Base-by-base conservation (phyloP, 2,888 invertebrate species). In the Hoplodrina blanda region DNA sequence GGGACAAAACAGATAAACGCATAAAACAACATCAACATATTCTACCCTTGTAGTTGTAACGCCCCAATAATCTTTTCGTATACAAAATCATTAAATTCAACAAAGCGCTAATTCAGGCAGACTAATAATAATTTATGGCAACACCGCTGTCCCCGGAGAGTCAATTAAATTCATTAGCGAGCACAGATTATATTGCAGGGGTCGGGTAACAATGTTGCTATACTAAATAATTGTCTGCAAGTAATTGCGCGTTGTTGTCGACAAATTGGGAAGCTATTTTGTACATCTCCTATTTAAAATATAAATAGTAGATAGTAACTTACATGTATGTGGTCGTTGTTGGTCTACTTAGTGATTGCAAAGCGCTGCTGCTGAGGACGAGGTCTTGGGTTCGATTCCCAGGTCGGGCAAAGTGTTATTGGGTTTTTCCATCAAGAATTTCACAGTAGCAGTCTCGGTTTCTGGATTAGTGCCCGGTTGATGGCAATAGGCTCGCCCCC, bases 161-260 rank as follows among this genome's bases (percentile, higher is more conserved):
- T 80, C 86, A 87, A 88, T 88, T 88, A 87, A 83, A 81, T 87
- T 87, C 80, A 87, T 87, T 87, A 87, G 86, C 65, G 78, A 64
- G 63, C 61, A 33, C 75, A 73, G 70, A 69, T 80, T 81, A 69
- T 69, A 68, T 73, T 72, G 67, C 78, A 72, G 64, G 86, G 83
- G 83, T 86, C 76, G 72, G 64, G 73, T 85, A 82, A 80, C 84
- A 76, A 64, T 78, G 81, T 78, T 81, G 79, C 80, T 30, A 82
- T 81, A 79, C 72, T 73, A 53, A 76, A 84, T 83, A 77, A 84
- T 82, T 83, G 76, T 78, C 71, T 63, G 52, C 62, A 62, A 76
- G 78, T 81, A 79, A 83, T 79, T 80, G 72, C 13, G 71, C 59
- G 62, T 46, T 65, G 73, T 49, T 25, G 66, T 64, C 49, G 62